These are phyloP conservation scores for Brachionichthys hirsutus DNA, from an alignment of 2,113 vertebrate genomes.

Conservation along the genomic window DNA sequence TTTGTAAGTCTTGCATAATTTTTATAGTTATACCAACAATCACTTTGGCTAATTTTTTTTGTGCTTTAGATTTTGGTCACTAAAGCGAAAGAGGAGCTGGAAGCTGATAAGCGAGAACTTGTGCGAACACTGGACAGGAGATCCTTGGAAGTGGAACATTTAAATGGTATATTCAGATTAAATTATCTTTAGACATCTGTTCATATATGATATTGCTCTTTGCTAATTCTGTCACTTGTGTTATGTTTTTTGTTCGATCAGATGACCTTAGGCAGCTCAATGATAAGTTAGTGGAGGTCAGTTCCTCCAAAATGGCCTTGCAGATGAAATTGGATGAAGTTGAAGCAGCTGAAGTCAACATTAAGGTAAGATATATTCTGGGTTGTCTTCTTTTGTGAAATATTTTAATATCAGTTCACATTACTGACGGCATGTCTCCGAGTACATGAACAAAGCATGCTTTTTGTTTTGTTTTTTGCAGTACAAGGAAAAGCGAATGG, in stretches of 20 bases:
- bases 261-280: constrained; percentile 90
- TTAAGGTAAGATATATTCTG: constrained; percentile 79
- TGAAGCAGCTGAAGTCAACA: constrained; percentile 90
- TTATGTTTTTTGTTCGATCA: constrained; percentile 50
- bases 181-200: neutral
- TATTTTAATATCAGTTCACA: neutral
- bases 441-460: neutral
- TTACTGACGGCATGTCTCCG: neutral
- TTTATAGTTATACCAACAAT: neutral
- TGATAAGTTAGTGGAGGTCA: constrained; percentile 88
- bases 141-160: constrained; percentile 88
- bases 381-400: neutral
- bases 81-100: constrained; percentile 89
- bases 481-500: constrained; percentile 94
- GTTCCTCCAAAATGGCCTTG: constrained; percentile 84
- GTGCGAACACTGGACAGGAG: constrained; percentile 87
- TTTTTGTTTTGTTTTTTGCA: constrained; percentile 55
- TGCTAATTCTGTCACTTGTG: neutral
- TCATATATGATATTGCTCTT: neutral
- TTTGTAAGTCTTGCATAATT: neutral
- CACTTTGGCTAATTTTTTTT: neutral
- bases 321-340: constrained; percentile 93
- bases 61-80: constrained; percentile 79
- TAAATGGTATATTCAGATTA: constrained; percentile 81
- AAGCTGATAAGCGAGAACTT: constrained; percentile 92